These are phyloP conservation scores for Cromileptes altivelis DNA, from an alignment of 2,113 vertebrate genomes.

Conservation along the genomic window DNA sequence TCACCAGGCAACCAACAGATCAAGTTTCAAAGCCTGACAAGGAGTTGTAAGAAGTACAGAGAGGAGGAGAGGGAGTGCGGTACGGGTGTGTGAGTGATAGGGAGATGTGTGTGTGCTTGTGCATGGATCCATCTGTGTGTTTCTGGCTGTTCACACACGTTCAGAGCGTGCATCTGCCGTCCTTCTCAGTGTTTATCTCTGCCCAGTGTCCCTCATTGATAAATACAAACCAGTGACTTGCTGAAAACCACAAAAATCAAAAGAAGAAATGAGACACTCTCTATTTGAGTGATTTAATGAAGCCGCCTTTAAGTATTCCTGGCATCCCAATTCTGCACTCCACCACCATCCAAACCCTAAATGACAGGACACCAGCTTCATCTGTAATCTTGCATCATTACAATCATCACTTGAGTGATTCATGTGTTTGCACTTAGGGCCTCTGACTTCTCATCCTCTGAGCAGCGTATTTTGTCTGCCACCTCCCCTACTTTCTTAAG, in stretches of 20 bases:
- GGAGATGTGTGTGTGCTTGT: not conserved
- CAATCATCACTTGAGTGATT: constrained; percentile 62
- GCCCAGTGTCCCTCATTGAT: constrained; percentile 7
- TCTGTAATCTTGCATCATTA: constrained; percentile 55
- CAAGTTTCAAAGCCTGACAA: constrained; percentile 85
- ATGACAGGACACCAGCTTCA: constrained; percentile 57
- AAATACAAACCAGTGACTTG: constrained; percentile 39
- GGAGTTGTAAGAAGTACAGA: constrained; percentile 78
- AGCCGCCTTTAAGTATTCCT: constrained; percentile 33
- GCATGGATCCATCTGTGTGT: constrained; percentile 43
- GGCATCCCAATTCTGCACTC: constrained; percentile 35
- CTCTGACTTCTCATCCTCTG: constrained; percentile 24
- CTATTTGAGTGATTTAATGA: constrained; percentile 22
- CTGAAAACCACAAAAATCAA: not conserved
- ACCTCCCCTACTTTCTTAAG: constrained; percentile 1
- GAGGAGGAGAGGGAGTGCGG: constrained; percentile 36
- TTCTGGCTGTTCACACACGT: constrained; percentile 24
- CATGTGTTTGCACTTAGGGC: constrained; percentile 47
- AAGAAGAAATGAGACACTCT: not conserved
- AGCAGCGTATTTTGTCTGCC: constrained; percentile 9
- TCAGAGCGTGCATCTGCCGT: constrained; percentile 39
- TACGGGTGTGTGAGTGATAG: constrained; percentile 13
- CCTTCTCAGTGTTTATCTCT: constrained; percentile 31
- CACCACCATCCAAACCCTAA: constrained; percentile 45
- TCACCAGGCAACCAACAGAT: constrained; percentile 84